Conservation (phyloP, 2,113 vertebrate species). For the Aspidoscelis tigris region DNA sequence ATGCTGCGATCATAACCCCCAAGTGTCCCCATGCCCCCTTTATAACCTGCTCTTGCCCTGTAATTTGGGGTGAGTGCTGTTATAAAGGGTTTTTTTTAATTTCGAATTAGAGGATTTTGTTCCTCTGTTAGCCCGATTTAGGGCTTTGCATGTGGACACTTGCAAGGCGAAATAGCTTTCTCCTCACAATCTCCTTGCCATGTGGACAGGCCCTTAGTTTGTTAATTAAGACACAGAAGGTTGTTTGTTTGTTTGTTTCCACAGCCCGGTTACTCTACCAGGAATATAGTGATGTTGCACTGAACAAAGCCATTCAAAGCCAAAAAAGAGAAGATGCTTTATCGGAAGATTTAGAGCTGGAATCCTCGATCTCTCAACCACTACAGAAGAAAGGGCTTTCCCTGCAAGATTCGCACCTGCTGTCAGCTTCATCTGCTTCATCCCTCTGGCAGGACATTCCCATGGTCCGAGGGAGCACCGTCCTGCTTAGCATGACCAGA, state of each 20-base stretch:
- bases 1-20: too few relatives aligned
- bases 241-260: background rate
- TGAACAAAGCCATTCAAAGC: slow-evolving; percentile 91
- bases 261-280: slow-evolving; percentile 91
- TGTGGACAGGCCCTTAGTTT: background rate
- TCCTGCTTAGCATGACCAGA: slow-evolving; percentile 83
- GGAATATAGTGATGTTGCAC: slow-evolving; percentile 90
- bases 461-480: slow-evolving; percentile 77
- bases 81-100: too few relatives aligned
- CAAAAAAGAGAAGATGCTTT: slow-evolving; percentile 83
- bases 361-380: slow-evolving; percentile 69
- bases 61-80: too few relatives aligned
- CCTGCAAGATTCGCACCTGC: slow-evolving; percentile 78
- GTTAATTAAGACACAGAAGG: background rate
- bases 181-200: too few relatives aligned
- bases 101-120: too few relatives aligned
- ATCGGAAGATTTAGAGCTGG: slow-evolving; percentile 45
- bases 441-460: slow-evolving; percentile 95
- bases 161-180: too few relatives aligned
- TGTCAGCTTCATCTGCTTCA: slow-evolving; percentile 78
- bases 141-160: too few relatives aligned
- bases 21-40: too few relatives aligned
- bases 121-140: too few relatives aligned
- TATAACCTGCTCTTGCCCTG: too few relatives aligned
- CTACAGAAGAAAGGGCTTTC: slow-evolving; percentile 68